Base-by-base conservation (phyloP, 2,113 vertebrate genomes). In the Hemichromis elongatus region DNA sequence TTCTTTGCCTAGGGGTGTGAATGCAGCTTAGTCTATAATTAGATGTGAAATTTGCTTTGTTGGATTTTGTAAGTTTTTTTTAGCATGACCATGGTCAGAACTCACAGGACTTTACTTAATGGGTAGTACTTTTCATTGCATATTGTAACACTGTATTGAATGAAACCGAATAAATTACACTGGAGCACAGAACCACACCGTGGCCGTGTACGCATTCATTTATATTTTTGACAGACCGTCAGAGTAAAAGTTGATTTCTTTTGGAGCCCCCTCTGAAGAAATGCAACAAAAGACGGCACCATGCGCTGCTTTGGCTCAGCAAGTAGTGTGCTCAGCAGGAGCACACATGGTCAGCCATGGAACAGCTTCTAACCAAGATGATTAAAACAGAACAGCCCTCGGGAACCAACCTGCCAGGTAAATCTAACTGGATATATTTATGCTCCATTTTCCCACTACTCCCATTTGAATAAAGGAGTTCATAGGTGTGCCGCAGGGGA, bases 361-460 rank as follows among this genome's bases (percentile, higher is more conserved):
- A 70, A 26, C 24, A 7, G n/a, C 37, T 81, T 86, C 55, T 42
- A 85, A 77, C 86, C 82, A 83, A 82, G 28, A 80, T 28, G 45
- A 88, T 91, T 54, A 90, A 92, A 81, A 90, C 56, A 56, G 53
- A 84, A 56, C 57, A 66, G 45, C 26, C 45, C 28, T 56, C n/a
- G 5, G 26, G 75, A 83, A 77, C 75, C 73, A 83, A 54, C 79
- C 52, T 52, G 45, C 18, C 80, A 89, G 83, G 87, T 83, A 78
- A 79, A 81, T 84, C 45, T 70, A 10, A 81, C 87, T 84, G 83
- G 50, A 66, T 77, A 83, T 19, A 19, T 70, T 79, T 42, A 37
- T 55, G 42, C 2, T 56, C 50, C 80, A 79, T 10, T 54, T 63
- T 73, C 12, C 61, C 30, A 52, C 57, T 33, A 45, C 21, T 66